Conservation (phyloP, 2,888 invertebrate species). For the Boloria selene region DNA sequence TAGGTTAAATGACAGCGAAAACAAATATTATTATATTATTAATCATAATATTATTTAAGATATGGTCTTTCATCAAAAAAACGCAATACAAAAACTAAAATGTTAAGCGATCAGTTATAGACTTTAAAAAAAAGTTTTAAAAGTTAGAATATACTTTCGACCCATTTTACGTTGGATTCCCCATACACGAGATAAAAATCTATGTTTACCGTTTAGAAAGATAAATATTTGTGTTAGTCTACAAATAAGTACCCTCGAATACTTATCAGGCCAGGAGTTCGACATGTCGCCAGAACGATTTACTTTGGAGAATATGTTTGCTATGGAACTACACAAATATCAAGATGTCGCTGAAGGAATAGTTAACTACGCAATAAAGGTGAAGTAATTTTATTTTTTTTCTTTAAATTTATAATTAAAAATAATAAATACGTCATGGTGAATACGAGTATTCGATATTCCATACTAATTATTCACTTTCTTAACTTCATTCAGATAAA, state of each 20-base stretch:
- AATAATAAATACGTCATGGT: too few relatives aligned
- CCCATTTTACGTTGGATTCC: neutral
- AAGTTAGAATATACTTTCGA: too few relatives aligned
- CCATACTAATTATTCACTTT: neutral
- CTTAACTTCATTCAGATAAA: neutral
- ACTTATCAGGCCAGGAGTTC: conserved; percentile 83
- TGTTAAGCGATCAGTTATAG: too few relatives aligned
- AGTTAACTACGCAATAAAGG: conserved; percentile 92
- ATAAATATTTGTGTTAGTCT: conserved; percentile 5
- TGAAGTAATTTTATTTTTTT: too few relatives aligned
- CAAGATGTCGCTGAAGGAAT: conserved; percentile 93
- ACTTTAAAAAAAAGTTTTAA: too few relatives aligned
- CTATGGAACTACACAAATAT: conserved; percentile 94
- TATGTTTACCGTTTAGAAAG: neutral
- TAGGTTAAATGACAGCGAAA: too few relatives aligned
- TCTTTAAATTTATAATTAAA: too few relatives aligned
- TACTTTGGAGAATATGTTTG: conserved; percentile 95
- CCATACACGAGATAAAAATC: neutral
- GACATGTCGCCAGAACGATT: conserved; percentile 95
- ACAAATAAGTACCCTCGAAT: conserved; percentile 14
- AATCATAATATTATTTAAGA: too few relatives aligned
- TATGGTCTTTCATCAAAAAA: too few relatives aligned
- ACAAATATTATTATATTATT: too few relatives aligned
- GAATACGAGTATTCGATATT: too few relatives aligned
- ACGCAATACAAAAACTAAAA: too few relatives aligned